Evolutionary conservation across 1,140 invertebrate species (phyloP).

Genomic region (Prorops nasuta): DNA sequence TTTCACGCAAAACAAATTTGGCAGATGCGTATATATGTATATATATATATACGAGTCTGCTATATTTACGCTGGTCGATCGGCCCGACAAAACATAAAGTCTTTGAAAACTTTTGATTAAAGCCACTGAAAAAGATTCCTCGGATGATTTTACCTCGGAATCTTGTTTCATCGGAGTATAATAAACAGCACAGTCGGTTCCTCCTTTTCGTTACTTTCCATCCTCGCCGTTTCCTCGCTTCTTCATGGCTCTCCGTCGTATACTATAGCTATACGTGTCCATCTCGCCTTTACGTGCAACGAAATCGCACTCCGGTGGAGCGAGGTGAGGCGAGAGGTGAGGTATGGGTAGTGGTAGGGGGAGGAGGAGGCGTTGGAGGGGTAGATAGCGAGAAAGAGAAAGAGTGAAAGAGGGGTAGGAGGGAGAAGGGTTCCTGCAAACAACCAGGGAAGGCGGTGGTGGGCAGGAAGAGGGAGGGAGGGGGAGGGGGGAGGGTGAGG

Average conservation of each 20-base stretch:
- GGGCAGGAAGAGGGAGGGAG: conserved; percentile 5
- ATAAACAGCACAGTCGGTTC: too few relatives aligned
- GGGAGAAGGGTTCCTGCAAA: conserved; percentile 20
- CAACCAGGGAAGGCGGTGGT: conserved; percentile 3
- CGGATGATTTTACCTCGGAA: too few relatives aligned
- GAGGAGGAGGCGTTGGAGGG: conserved; percentile 10
- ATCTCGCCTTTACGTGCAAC: conserved; percentile 18
- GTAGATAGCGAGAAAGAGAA: conserved; percentile 2
- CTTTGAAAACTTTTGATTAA: too few relatives aligned
- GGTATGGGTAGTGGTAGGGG: too few relatives aligned
- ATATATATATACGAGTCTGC: too few relatives aligned
- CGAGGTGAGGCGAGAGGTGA: too few relatives aligned
- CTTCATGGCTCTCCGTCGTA: conserved; percentile 18
- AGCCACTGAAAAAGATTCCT: too few relatives aligned
- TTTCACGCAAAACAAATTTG: too few relatives aligned
- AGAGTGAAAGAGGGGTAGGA: conserved; percentile 18
- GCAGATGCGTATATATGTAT: too few relatives aligned
- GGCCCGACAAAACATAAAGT: too few relatives aligned
- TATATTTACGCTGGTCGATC: too few relatives aligned
- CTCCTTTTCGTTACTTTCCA: conserved; percentile 6
- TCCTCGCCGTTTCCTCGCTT: conserved; percentile 9
- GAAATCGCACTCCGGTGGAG: background rate
- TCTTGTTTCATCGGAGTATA: too few relatives aligned
- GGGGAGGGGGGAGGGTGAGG: conserved; percentile 13
- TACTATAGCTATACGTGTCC: conserved; percentile 23